Conservation (phyloP, 1,140 invertebrate species). For the Pectinophora gossypiella region DNA sequence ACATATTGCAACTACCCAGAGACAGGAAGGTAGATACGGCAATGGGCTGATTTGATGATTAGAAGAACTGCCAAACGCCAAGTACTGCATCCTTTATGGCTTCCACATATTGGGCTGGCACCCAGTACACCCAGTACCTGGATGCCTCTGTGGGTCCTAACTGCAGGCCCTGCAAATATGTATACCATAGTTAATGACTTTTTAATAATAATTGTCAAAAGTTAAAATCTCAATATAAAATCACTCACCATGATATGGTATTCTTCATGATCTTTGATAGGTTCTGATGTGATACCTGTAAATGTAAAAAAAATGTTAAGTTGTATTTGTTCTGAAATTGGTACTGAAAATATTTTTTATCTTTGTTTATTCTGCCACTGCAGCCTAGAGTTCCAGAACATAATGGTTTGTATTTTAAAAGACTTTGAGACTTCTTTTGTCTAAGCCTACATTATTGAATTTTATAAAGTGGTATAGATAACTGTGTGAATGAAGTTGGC, state of each 20-base stretch:
- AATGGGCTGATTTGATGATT: conserved; percentile 32
- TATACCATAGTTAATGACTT: conserved; percentile 21
- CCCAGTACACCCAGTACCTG: conserved; percentile 96
- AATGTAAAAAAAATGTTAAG: conserved; percentile 14
- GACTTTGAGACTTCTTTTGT: too few species aligned
- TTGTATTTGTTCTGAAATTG: background rate
- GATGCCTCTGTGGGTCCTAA: conserved; percentile 92
- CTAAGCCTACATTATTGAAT: too few species aligned
- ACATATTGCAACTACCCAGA: conserved; percentile 63
- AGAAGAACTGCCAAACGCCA: conserved; percentile 92
- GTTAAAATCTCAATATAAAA: background rate
- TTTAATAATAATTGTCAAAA: conserved; percentile 8
- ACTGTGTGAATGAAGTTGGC: background rate
- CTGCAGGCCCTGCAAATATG: conserved; percentile 86
- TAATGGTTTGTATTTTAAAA: too few species aligned
- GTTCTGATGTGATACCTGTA: conserved; percentile 79
- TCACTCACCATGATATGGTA: conserved; percentile 93
- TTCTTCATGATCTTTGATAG: conserved; percentile 93
- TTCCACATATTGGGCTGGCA: conserved; percentile 93
- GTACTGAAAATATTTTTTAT: too few species aligned
- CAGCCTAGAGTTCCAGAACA: too few species aligned
- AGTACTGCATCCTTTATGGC: conserved; percentile 94
- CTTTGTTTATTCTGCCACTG: too few species aligned
- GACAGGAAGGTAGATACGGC: conserved; percentile 42
- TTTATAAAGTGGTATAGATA: too few species aligned